A percentile compares a stretch with the other conserved stretches of the same genome.
These are phyloP conservation scores for Matsumurasca onukii DNA, from an alignment of 1,140 invertebrate genomes.

Conservation along the genomic window DNA sequence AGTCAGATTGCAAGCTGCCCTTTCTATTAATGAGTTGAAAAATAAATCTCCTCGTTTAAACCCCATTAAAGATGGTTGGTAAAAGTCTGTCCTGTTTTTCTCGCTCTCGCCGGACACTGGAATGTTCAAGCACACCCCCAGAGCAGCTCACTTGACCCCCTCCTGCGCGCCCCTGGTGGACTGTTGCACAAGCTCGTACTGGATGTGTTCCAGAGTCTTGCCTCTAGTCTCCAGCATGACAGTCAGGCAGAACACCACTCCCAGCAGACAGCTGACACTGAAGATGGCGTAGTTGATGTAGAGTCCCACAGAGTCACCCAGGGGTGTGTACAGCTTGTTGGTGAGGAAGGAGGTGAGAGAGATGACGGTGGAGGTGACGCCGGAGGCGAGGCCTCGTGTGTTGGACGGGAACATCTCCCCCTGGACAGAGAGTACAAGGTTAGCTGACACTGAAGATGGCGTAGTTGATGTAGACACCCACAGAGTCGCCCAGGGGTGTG, in stretches of 20 bases:
- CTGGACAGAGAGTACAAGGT: slow-evolving; percentile 53
- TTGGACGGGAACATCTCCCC: slow-evolving; percentile 73
- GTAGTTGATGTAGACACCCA: slow-evolving; percentile 58
- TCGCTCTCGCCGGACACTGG: too few species aligned
- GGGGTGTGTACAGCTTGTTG: slow-evolving; percentile 69
- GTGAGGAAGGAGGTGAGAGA: slow-evolving; percentile 71
- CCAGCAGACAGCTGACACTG: slow-evolving; percentile 60
- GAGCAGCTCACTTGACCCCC: too few species aligned
- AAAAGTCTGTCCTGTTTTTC: too few species aligned
- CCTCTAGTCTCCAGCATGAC: slow-evolving; percentile 81
- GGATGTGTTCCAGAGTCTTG: slow-evolving; percentile 68
- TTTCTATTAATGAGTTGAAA: too few species aligned
- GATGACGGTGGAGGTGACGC: slow-evolving; percentile 67
- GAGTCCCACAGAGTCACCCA: slow-evolving; percentile 51
- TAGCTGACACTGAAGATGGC: slow-evolving; percentile 73
- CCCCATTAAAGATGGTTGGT: too few species aligned
- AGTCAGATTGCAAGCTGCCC: too few species aligned
- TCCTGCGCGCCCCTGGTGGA: not conserved
- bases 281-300: slow-evolving; percentile 71
- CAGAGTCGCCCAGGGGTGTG: slow-evolving; percentile 52
- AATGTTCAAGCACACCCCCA: too few species aligned
- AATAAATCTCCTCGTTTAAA: too few species aligned
- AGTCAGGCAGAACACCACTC: slow-evolving; percentile 62
- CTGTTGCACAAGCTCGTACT: slow-evolving; percentile 43
- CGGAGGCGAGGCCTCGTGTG: slow-evolving; percentile 67